These are phyloP conservation scores for Xenentodon cancila DNA, from an alignment of 2,797 vertebrate genomes.

Conservation along the genomic window DNA sequence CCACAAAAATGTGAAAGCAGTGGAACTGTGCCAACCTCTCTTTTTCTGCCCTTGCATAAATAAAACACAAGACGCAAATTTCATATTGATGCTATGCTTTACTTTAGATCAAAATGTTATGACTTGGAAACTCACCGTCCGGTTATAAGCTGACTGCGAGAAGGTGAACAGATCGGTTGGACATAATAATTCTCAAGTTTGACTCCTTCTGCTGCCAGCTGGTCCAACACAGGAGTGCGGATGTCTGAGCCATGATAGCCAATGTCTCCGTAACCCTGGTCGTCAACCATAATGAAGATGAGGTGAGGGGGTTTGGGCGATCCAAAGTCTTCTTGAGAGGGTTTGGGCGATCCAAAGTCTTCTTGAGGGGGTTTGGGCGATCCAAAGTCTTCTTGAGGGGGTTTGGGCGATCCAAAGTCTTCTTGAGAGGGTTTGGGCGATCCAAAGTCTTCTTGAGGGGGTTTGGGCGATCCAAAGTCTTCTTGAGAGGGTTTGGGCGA, in stretches of 20 bases:
- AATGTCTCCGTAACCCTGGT: conserved; percentile 93
- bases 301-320: conserved; percentile 83
- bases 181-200: conserved; percentile 98
- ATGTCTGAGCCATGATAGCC: conserved; percentile 96
- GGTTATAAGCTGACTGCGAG: conserved; percentile 94
- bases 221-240: conserved; percentile 89
- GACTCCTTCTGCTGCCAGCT: conserved; percentile 89
- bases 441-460: conserved; percentile 84
- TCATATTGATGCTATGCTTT: background rate
- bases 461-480: conserved; percentile 30
- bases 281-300: conserved; percentile 93
- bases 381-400: conserved; percentile 84
- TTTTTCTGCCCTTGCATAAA: too few species aligned
- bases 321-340: conserved; percentile 75
- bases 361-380: conserved; percentile 81
- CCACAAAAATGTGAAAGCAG: background rate
- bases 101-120: conserved; percentile 15
- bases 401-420: conserved; percentile 30
- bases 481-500: conserved; percentile 81
- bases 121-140: conserved; percentile 86
- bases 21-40: too few species aligned
- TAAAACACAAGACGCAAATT: too few species aligned
- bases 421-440: conserved; percentile 81
- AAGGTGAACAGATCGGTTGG: conserved; percentile 95
- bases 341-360: conserved; percentile 30